Evolutionary conservation across 2,113 vertebrate species (phyloP).

Genomic region (Pteruthius melanotis): DNA sequence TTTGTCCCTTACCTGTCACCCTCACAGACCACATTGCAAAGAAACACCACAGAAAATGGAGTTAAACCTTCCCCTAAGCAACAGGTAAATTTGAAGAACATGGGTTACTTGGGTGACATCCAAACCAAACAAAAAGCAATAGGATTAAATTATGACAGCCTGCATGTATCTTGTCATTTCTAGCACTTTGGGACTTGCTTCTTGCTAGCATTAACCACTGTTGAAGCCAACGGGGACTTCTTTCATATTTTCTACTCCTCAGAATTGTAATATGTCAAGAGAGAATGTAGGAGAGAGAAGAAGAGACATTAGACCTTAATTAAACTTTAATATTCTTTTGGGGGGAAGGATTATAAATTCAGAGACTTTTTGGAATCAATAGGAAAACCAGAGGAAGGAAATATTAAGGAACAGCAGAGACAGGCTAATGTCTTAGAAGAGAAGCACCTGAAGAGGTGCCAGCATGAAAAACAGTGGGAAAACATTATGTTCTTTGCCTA

Average conservation of each 20-base stretch:
- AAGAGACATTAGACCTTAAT: neutral
- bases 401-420: neutral
- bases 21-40: neutral
- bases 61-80: neutral
- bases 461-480: neutral
- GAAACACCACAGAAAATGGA: neutral
- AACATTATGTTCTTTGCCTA: neutral
- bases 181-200: neutral
- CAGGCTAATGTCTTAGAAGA: neutral
- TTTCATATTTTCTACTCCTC: neutral
- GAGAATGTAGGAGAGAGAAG: neutral
- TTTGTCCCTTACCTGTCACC: neutral
- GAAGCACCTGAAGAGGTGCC: neutral
- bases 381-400: neutral
- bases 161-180: neutral
- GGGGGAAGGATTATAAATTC: neutral
- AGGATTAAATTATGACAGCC: conserved; percentile 7
- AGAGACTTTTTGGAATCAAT: neutral
- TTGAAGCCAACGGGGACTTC: neutral
- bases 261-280: neutral
- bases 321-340: neutral
- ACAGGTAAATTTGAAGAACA: neutral
- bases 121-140: neutral
- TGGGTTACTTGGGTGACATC: neutral
- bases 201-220: conserved; percentile 7